Evolutionary conservation across 1,140 invertebrate genomes (phyloP), one percentile per base, ranked within the genome.

Genomic region (Drosophila navojoa): DNA sequence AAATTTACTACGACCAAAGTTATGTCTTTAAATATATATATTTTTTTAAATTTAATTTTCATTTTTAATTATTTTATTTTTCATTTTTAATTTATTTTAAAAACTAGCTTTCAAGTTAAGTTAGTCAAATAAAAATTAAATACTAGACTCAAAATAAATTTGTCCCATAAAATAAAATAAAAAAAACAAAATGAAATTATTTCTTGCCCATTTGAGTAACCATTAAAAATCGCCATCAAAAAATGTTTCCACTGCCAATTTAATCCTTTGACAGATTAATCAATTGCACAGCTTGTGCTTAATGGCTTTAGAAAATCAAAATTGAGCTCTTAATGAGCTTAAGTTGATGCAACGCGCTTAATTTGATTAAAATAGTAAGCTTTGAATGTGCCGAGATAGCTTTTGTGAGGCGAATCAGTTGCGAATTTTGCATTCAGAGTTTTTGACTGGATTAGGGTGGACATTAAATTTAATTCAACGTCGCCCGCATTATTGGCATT

Each of bases 401-500:
- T 50, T 50, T 50, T 3, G 49, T 13, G n/a, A 50, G 27, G n/a
- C 19, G 25, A 29, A 50, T 50, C 27, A 32, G 10, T 11, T 11
- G 1, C 0, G 19, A 9, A 16, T 32, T 19, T 5, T 2, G 27
- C 32, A 9, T 15, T 27, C 15, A 54, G 3, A 29, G 11, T 49
- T 40, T 57, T 57, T 40, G 35, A 13, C 16, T 22, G 32, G 32
- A 57, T 57, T 40, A 42, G 19, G 13, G 10, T 57, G 45, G 44
- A 42, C 50, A 40, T 40, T 22, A 50, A 57, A 47, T 42, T 47
- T 50, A 52, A 67, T 58, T 27, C 11, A 38, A 35, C 66, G 44
- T 70, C 58, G 32, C 19, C 45, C 63, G 40, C 42, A 60, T 72
- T 69, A 73, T 44, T 50, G 44, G 6, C 38, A 59, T 16, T 22